Percentiles rank a stretch among this genome's conserved stretches.
Conservation (phyloP, 2,113 vertebrate species). For the Rana temporaria region DNA sequence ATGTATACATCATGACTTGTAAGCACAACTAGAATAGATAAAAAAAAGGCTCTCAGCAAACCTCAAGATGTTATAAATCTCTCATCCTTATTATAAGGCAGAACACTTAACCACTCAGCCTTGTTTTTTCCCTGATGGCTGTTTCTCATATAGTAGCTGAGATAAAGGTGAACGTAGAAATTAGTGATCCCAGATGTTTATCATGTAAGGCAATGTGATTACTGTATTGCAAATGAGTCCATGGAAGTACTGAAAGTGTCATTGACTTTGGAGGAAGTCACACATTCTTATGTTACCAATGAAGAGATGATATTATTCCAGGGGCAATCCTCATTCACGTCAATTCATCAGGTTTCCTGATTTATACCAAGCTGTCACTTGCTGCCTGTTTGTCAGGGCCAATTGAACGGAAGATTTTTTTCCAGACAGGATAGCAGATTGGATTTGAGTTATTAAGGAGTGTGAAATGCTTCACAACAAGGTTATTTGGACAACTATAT, state of each 20-base stretch:
- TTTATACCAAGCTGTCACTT: slow-evolving; percentile 29
- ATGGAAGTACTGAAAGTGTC: slow-evolving; percentile 22
- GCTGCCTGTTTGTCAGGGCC: slow-evolving; percentile 30
- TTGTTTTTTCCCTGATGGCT: not conserved
- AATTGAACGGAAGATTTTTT: slow-evolving; percentile 22
- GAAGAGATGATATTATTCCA: slow-evolving; percentile 29
- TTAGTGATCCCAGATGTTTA: slow-evolving; percentile 39
- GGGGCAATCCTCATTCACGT: slow-evolving; percentile 23
- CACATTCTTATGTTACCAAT: slow-evolving; percentile 4
- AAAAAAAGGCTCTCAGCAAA: not conserved
- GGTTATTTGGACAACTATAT: slow-evolving; percentile 33
- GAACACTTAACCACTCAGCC: slow-evolving; percentile 1
- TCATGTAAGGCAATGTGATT: slow-evolving; percentile 37
- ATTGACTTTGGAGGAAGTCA: slow-evolving; percentile 8
- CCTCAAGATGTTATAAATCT: not conserved
- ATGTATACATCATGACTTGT: not conserved
- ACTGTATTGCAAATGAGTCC: slow-evolving; percentile 23
- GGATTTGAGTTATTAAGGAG: slow-evolving; percentile 15
- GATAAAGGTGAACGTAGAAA: slow-evolving; percentile 17
- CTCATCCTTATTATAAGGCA: not conserved
- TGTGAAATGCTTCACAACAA: slow-evolving; percentile 20
- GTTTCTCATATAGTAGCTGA: not conserved
- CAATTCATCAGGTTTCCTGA: slow-evolving; percentile 39
- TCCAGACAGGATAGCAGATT: slow-evolving; percentile 27
- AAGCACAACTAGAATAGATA: not conserved